Evolutionary conservation across 2,797 vertebrate species (phyloP).

Genomic region (Hoplostethus atlanticus): DNA sequence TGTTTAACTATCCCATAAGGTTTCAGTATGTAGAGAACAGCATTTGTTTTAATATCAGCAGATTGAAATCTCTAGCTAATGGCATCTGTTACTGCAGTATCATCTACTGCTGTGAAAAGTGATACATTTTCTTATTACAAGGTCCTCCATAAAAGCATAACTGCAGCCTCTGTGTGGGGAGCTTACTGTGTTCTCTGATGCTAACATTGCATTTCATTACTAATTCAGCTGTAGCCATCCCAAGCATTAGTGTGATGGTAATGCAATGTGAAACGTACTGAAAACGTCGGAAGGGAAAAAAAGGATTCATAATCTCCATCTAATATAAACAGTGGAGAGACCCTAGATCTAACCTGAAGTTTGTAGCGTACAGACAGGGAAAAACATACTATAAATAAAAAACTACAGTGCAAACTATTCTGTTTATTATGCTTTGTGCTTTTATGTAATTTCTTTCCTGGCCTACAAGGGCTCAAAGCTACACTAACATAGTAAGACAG

Average conservation of each 20-base stretch:
- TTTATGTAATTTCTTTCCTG: constrained; percentile 42
- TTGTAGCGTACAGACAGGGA: constrained; percentile 4
- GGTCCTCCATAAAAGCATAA: constrained; percentile 62
- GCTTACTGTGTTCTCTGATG: constrained; percentile 62
- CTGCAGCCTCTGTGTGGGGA: constrained; percentile 59
- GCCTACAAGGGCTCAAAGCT: constrained; percentile 39
- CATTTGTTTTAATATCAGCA: constrained; percentile 55
- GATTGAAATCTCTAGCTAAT: constrained; percentile 46
- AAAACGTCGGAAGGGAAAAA: constrained; percentile 55
- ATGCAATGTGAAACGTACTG: constrained; percentile 78
- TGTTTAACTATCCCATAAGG: constrained; percentile 51
- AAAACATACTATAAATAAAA: constrained; percentile 19
- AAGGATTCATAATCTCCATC: constrained; percentile 47
- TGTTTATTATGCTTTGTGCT: constrained; percentile 21
- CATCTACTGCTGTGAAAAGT: constrained; percentile 52
- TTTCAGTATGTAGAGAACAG: constrained; percentile 19
- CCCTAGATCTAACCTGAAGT: constrained; percentile 19
- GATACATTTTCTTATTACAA: constrained; percentile 61
- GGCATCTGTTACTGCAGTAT: constrained; percentile 44
- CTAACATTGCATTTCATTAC: constrained; percentile 80
- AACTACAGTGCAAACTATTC: neutral
- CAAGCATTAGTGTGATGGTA: constrained; percentile 76
- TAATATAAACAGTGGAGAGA: constrained; percentile 45
- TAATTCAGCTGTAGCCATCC: constrained; percentile 81
- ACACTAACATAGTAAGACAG: constrained; percentile 45